phyloP scores from a whole-genome alignment of 1,140 invertebrate genomes.

The Tetramorium parvispinum region DNA sequence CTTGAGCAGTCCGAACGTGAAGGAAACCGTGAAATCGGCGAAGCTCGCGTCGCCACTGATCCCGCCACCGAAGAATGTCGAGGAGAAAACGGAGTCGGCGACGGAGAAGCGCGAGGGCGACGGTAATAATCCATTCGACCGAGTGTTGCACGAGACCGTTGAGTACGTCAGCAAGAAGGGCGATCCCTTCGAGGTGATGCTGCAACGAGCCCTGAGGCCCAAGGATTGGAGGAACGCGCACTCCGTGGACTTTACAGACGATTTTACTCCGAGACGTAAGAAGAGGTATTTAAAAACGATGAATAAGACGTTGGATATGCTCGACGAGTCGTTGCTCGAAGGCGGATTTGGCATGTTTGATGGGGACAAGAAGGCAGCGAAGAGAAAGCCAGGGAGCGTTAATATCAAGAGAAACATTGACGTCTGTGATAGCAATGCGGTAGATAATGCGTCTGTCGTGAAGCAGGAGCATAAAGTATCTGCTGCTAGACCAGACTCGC shows the following conservation, averaged over 20 bases:
- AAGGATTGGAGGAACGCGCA: conserved; percentile 11
- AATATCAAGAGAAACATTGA: conserved; percentile 41
- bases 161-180: conserved; percentile 77
- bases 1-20: conserved; percentile 71
- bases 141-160: conserved; percentile 72
- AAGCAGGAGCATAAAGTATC: conserved; percentile 24
- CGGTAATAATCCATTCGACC: conserved; percentile 82
- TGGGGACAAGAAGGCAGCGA: neutral
- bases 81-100: neutral
- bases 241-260: conserved; percentile 60
- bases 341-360: neutral
- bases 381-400: conserved; percentile 37
- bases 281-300: conserved; percentile 58
- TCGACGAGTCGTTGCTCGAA: conserved; percentile 66
- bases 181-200: conserved; percentile 80
- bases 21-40: neutral
- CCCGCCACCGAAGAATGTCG: conserved; percentile 66
- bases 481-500: conserved; percentile 20
- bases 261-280: conserved; percentile 50
- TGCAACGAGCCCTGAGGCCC: conserved; percentile 72
- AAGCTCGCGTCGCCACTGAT: conserved; percentile 78
- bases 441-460: neutral
- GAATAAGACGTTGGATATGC: conserved; percentile 73
- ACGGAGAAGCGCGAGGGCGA: conserved; percentile 67
- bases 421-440: conserved; percentile 10